Evolutionary conservation across 92 coral and sea anemone species (phyloP), one percentile per base, ranked within the genome.

Genomic region (Porites evermanni): DNA sequence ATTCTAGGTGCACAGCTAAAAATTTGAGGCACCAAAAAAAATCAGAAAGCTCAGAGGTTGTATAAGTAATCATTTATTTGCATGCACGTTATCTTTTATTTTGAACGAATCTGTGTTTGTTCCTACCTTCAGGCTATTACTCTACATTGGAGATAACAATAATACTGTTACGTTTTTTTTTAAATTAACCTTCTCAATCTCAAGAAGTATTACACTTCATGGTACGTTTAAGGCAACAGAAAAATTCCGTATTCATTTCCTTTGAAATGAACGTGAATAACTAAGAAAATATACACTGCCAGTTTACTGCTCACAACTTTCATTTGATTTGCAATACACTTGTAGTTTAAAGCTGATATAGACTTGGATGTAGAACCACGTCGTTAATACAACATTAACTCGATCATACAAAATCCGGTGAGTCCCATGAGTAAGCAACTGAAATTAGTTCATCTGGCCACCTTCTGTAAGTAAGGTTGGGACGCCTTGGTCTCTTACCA

Each of bases 401-500:
- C 64, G 61, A 53, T 58, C 4, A 82, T 7, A 70, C 58, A 8
- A 70, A 58, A 38, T 71, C 86, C 77, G 1, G 58, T 59, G 88
- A 80, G 51, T 86, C 90, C 77, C 26, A 68, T 52, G 74, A 70
- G 29, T 61, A 74, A 66, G 18, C 53, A 70, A 86, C 75, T 66
- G 76, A 63, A 60, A 86, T 61, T 44, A 86, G 12, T 78, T 79
- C 84, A 20, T 87, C 80, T 79, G 86, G 90, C 68, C 90, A 87
- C 74, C 23, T 68, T 82, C 74, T 87, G 80, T 87, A 87, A 60
- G 32, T 7, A 71, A 79, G 47, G 68, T 11, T 52, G 24, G 90
- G 85, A 11, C 85, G 79, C 76, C 89, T 78, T 70, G 85, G 6
- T 86, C 84, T 81, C 77, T 79, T 84, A 71, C 85, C 89, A 64